Percentiles rank a stretch among this genome's conserved stretches.
phyloP scores from a whole-genome alignment of 2,113 vertebrate genomes.

The Polypterus bichir region DNA sequence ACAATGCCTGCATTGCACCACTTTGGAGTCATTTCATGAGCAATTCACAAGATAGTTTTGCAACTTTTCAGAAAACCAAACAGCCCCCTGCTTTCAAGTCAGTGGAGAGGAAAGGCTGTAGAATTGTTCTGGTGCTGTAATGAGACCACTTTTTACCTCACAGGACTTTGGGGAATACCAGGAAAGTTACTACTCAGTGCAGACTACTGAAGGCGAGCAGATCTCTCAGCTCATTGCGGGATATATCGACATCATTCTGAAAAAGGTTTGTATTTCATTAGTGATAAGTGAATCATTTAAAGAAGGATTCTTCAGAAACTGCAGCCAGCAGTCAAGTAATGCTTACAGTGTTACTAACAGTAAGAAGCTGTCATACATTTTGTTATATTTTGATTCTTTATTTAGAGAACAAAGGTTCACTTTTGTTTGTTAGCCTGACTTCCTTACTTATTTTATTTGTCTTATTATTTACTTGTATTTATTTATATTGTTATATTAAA shows the following conservation, averaged over 20 bases:
- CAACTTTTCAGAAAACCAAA: too few species aligned
- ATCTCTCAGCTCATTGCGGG: slow-evolving; percentile 97
- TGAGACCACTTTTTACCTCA: neutral
- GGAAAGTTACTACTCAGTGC: slow-evolving; percentile 96
- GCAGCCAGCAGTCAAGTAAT: neutral
- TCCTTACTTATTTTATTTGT: neutral
- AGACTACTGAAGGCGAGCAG: slow-evolving; percentile 95
- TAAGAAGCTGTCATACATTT: too few species aligned
- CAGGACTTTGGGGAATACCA: slow-evolving; percentile 98
- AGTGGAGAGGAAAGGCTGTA: neutral
- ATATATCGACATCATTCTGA: slow-evolving; percentile 97
- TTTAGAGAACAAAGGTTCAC: neutral
- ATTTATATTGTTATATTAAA: too few species aligned
- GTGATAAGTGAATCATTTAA: neutral
- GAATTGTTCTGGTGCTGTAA: slow-evolving; percentile 3
- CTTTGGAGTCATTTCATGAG: too few species aligned
- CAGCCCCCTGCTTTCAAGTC: too few species aligned
- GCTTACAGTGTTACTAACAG: neutral
- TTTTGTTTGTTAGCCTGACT: neutral
- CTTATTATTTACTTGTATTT: too few species aligned
- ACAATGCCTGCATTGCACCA: too few species aligned
- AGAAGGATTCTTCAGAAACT: neutral
- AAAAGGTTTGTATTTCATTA: slow-evolving; percentile 62
- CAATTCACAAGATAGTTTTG: too few species aligned
- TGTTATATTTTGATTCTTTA: too few species aligned